Conservation (phyloP, 2,113 vertebrate genomes). For the Ramphastos sulfuratus region DNA sequence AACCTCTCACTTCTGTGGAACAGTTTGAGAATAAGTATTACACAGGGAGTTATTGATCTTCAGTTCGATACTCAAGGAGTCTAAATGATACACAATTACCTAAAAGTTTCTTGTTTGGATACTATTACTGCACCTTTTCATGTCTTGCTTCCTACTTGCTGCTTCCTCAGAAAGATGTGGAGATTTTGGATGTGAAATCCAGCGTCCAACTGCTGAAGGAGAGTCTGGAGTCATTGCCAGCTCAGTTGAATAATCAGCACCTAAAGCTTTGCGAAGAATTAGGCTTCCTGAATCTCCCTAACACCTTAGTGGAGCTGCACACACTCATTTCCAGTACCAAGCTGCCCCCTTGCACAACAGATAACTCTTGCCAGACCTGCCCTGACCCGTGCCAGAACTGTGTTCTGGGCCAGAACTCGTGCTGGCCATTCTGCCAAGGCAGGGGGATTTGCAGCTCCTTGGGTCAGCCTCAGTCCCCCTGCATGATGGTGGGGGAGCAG, state of each 20-base stretch:
- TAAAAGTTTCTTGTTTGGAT: neutral
- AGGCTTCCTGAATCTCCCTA: conserved; percentile 39
- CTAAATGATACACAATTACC: neutral
- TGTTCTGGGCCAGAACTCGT: neutral
- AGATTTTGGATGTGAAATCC: conserved; percentile 73
- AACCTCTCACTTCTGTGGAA: neutral
- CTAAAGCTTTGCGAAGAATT: conserved; percentile 65
- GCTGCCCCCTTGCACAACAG: neutral
- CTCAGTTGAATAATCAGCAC: conserved; percentile 67
- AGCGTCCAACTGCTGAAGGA: conserved; percentile 62
- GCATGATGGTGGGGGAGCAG: neutral
- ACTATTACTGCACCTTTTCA: neutral
- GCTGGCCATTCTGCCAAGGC: neutral
- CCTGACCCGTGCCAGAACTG: conserved; percentile 6
- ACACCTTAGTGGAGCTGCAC: conserved; percentile 63
- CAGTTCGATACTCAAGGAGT: neutral
- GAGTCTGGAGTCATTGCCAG: conserved; percentile 65
- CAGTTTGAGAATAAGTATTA: neutral
- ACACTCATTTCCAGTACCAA: neutral
- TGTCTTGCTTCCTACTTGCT: neutral
- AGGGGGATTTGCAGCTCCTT: neutral
- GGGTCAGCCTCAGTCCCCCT: neutral
- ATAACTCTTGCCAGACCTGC: conserved; percentile 75
- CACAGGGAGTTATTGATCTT: neutral
- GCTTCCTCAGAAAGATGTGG: conserved; percentile 70